Base-by-base conservation (phyloP, 2,888 invertebrate genomes). In the Penaeus monodon region DNA sequence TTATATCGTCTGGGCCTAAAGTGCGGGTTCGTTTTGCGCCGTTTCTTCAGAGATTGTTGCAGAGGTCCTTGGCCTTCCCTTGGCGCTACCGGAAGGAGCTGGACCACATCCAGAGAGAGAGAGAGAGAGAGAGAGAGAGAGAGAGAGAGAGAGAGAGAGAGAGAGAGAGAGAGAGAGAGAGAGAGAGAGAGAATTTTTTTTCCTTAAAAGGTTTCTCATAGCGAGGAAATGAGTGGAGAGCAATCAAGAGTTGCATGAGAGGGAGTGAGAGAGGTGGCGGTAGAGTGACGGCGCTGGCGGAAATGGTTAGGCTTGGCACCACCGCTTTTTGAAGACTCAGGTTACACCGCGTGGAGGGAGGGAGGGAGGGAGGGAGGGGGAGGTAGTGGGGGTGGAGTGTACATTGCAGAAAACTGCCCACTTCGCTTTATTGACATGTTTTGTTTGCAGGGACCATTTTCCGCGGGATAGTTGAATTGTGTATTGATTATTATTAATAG, bases 401-500 rank as follows among this genome's bases (percentile, higher is more conserved):
- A 77, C 63, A n/a, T 27, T 49, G 57, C 63, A 29, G 78, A 64
- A 44, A 27, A 27, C 27, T 57, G 44, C 27, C 27, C 57, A 63
- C 57, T 29, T 57, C 57, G 27, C n/a, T 77, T 77, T 57, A 63
- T 57, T 64, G 78, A 78, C 78, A 78, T 57, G 64, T 78, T 29
- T 63, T 57, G 63, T 78, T 64, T 29, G 63, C 78, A 22, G 57
- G 1, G 57, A 57, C 10, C 17, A 57, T 57, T 57, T 57, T 57
- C 57, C 57, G 57, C 57, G 10, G 57, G 57, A 2, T 20, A 57
- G 14, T 57, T 57, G 57, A 14, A 57, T 57, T 57, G 57, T 57
- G 17, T 57, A 14, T 38, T 38, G 38, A 7, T 6, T 6, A 8
- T 38, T 38, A 38, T 4, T 38, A 38, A 6, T 38, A 38, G n/a